phyloP scores from a whole-genome alignment of 1,140 invertebrate genomes.

The Armadillidium nasatum region DNA sequence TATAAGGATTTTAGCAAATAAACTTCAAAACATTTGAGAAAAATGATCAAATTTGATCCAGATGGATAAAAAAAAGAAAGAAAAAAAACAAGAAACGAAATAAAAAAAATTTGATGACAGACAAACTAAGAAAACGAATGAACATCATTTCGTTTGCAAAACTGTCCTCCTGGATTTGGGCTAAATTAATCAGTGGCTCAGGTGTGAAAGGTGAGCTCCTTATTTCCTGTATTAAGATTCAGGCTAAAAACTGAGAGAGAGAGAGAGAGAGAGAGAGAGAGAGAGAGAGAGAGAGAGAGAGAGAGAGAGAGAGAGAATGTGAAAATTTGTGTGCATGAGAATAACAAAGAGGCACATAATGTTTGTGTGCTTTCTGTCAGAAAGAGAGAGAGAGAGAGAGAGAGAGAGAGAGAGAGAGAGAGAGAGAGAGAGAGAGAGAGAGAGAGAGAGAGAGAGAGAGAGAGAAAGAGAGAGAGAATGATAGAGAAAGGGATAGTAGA shows the following conservation, averaged over 20 bases:
- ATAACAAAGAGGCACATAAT: too few species aligned
- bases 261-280: not conserved
- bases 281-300: not conserved
- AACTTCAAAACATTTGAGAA: too few species aligned
- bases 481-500: not conserved
- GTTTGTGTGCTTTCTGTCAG: not conserved
- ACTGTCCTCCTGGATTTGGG: too few species aligned
- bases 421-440: constrained; percentile 11
- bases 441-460: not conserved
- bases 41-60: too few species aligned
- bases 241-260: not conserved
- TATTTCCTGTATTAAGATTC: not conserved
- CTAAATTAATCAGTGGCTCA: too few species aligned
- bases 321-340: not conserved
- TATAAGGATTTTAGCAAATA: too few species aligned
- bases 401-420: constrained; percentile 11
- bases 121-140: too few species aligned
- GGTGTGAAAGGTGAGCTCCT: not conserved
- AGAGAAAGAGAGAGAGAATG: not conserved
- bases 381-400: constrained; percentile 4
- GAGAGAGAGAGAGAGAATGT: constrained; percentile 1
- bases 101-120: too few species aligned
- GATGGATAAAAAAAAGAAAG: too few species aligned
- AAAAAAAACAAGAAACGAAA: too few species aligned
- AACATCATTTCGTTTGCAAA: too few species aligned